Percentiles rank a stretch among this genome's conserved stretches.
These are phyloP conservation scores for Agrotis puta DNA, from an alignment of 2,888 invertebrate genomes.

Conservation along the genomic window DNA sequence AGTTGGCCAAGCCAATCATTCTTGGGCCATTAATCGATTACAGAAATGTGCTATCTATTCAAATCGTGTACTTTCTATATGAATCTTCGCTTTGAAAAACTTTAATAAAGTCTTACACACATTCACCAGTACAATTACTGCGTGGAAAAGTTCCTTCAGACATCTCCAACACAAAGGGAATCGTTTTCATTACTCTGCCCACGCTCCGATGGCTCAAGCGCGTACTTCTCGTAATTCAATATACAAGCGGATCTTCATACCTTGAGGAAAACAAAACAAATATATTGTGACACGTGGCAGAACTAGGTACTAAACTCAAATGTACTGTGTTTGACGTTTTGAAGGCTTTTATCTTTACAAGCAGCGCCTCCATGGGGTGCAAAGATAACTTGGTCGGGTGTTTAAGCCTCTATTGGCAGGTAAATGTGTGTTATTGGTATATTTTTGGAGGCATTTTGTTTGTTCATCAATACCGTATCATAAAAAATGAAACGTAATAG, in stretches of 20 bases:
- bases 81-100: neutral
- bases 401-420: slow-evolving; percentile 14
- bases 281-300: slow-evolving; percentile 5
- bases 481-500: neutral
- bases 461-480: slow-evolving; percentile 17
- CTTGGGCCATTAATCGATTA: no score
- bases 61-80: neutral
- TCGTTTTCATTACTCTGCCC: slow-evolving; percentile 48
- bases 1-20: no score
- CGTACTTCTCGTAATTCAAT: slow-evolving; percentile 42
- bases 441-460: slow-evolving; percentile 24
- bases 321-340: neutral
- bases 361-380: neutral
- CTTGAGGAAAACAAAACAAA: slow-evolving; percentile 16
- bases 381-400: neutral
- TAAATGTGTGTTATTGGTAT: slow-evolving; percentile 25
- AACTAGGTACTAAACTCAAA: neutral
- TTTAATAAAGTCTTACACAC: neutral
- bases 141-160: slow-evolving; percentile 20
- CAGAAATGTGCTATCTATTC: no score
- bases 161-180: slow-evolving; percentile 41
- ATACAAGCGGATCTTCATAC: slow-evolving; percentile 24
- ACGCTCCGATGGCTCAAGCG: slow-evolving; percentile 31
- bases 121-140: slow-evolving; percentile 4
- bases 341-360: neutral